Base-by-base conservation (phyloP, 2,888 invertebrate genomes). In the Eretmocerus hayati region DNA sequence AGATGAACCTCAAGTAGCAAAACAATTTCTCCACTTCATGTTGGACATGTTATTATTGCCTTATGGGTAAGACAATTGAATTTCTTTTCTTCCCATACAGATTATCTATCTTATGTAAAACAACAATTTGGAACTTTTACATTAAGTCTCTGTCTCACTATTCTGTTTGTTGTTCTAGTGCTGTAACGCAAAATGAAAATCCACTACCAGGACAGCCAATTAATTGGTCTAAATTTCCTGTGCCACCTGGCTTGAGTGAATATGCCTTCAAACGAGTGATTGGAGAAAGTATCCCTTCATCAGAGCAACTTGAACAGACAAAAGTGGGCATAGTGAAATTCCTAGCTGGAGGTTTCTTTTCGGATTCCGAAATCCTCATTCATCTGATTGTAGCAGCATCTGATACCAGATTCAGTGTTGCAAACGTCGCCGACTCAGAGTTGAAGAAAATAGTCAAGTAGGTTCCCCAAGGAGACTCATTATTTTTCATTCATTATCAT, bases 371-470 rank as follows among this genome's bases (percentile, higher is more conserved):
- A 50, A 80, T 87, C 22, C 76, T 90, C 19, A 73, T 86, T 53
- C 85, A 88, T 46, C 75, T 91, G 50, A 82, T 93, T 8, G 82
- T 94, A 5, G 92, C 89, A 2, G 87, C 90, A 0, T 85, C 93
- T 0, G 94, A 94, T 65, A 89, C 91, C 0, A 77, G 93, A 54
- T 92, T 87, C 67, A 87, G 85, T 71, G 89, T 94, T 37, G 90
- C 90, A 44, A 90, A 90, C 65, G 79, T 85, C 48, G 92, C 91
- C 2, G 90, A 92, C 64, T 81, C 84, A 55, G 89, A 90, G 59
- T 72, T 94, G 8, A 90, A 88, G 62, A 86, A 88, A 71, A 79
- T 85, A 36, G 80, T 81, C 56, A 79, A 80, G 84, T 84, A 73
- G 58, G 62, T 50, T 45, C 15, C 2, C 20, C 30, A 4, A 33